Base-by-base conservation (phyloP, 2,797 vertebrate genomes). In the Pristis pectinata region DNA sequence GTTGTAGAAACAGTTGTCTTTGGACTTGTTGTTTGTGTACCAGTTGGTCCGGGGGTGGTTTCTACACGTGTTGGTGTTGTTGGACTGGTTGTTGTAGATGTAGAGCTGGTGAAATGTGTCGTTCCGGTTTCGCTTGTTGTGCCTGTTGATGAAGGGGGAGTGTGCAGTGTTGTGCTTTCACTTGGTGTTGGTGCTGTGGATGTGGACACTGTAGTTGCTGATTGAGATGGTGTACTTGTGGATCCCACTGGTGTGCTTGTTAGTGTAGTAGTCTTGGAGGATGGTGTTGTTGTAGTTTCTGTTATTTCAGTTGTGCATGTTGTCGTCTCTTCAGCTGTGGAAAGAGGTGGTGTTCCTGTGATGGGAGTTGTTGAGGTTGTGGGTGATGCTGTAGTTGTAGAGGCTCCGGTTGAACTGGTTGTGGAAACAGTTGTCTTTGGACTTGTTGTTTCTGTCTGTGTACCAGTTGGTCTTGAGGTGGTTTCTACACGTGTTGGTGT, bases 11-110 rank as follows among this genome's bases (percentile, higher is more conserved):
- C 59, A 0, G 3, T 11, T 34, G 27, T 10, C 11, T 1, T 53
- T 87, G 49, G 2, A 34, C 30, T 15, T 0, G n/a, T n/a, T n/a
- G n/a, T n/a, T n/a, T n/a, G n/a, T n/a, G n/a, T n/a, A n/a, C n/a
- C n/a, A n/a, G n/a, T n/a, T n/a, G n/a, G n/a, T n/a, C 34, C 91
- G 0, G 13, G 0, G 10, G 77, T 94, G 24, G 61, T 3, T 76
- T 24, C 93, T 67, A 4, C 13, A 82, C 2, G 61, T 44, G 53
- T 13, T 94, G 93, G 94, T 15, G 37, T 95, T 61, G 59, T 95
- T 67, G 87, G 94, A 13, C 67, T 7, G 77, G 9, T 19, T 4
- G 89, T 80, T 9, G 95, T 87, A 80, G 96, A 96, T 0, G 95
- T n/a, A n/a, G n/a, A n/a, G n/a, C 95, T 0, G 92, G 22, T 53